These are phyloP conservation scores for Melangyna quadrimaculata DNA, from an alignment of 2,888 invertebrate species.

Conservation along the genomic window DNA sequence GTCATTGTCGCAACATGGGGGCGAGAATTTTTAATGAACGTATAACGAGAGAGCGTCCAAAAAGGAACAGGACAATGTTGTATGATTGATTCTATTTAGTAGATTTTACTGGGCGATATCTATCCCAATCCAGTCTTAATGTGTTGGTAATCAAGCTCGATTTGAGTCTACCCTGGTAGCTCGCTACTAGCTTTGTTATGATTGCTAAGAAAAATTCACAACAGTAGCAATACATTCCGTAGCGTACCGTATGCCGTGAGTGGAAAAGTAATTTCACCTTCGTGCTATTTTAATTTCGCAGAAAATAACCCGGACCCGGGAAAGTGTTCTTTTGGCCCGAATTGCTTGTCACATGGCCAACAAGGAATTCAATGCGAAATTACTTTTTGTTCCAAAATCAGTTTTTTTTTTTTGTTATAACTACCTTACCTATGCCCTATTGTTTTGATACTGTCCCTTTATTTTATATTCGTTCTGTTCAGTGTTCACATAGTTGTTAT, in stretches of 20 bases:
- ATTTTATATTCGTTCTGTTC: conserved; percentile 53
- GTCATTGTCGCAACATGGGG: conserved; percentile 66
- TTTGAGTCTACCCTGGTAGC: conserved; percentile 20
- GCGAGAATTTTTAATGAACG: conserved; percentile 69
- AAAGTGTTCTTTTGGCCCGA: conserved; percentile 67
- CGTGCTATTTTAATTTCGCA: conserved; percentile 69
- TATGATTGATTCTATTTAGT: conserved; percentile 62
- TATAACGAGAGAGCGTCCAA: conserved; percentile 33
- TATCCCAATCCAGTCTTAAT: conserved; percentile 23
- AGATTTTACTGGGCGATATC: conserved; percentile 37
- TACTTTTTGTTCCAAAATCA: conserved; percentile 47
- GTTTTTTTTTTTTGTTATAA: conserved; percentile 39
- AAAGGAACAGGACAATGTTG: conserved; percentile 37
- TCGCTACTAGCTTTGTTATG: not conserved
- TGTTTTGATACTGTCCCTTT: not conserved
- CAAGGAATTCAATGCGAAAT: conserved; percentile 70
- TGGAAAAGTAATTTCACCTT: conserved; percentile 67
- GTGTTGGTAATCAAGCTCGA: conserved; percentile 45
- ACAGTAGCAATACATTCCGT: not conserved
- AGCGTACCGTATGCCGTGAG: conserved; percentile 1
- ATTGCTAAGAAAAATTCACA: conserved; percentile 16
- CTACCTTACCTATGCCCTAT: not conserved
- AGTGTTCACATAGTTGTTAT: conserved; percentile 53
- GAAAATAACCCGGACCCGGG: conserved; percentile 58
- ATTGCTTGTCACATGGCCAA: conserved; percentile 69